Base-by-base conservation (phyloP, 64 coral and sea anemone genomes). In the Porites lutea region DNA sequence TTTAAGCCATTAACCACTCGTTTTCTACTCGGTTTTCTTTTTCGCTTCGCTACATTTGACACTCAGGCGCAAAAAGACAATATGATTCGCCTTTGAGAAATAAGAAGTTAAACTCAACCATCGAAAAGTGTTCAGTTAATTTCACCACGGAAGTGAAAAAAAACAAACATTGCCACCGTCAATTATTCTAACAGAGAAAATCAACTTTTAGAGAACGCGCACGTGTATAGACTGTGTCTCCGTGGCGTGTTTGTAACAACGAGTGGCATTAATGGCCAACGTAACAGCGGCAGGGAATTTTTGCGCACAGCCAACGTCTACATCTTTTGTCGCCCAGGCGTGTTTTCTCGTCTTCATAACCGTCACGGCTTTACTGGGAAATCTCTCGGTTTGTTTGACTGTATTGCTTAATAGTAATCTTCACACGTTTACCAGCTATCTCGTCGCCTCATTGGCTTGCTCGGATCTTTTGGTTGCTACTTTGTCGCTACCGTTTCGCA, bases 381-480 rank as follows among this genome's bases (percentile, higher is more conserved):
- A 96, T 88, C 54, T 90, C 10, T 81, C 88, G 13, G 97, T 98
- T 4, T 96, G 90, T 74, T 52, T 92, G 6, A 96, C 94, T 52
- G 94, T 98, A 2, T 69, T 93, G 7, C 67, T 93, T 54, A 93
- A 88, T 37, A 79, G 60, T 4, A 90, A 65, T 61, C 94, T 98
- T 82, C 87, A 88, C 57, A 92, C 80, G 3, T 93, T 96, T 50
- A 98, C 97, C 71, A 96, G 93, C 59, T 93, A 93, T 66, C 52
- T 98, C 55, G 94, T 98, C 4, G 94, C 93, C 13, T 98, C 97
- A 3, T 68, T 98, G n/a, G 97, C 97, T 14, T 78, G 90, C 20
- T 92, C 89, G 45, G 97, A 98, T 49, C 59, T 98, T 4, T 86
- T 98, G 94, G 91, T 96, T 23, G 97, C 89, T 1, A 85, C 91